These are phyloP conservation scores for Papilio aristodemus DNA, from an alignment of 1,140 invertebrate species.

Conservation along the genomic window DNA sequence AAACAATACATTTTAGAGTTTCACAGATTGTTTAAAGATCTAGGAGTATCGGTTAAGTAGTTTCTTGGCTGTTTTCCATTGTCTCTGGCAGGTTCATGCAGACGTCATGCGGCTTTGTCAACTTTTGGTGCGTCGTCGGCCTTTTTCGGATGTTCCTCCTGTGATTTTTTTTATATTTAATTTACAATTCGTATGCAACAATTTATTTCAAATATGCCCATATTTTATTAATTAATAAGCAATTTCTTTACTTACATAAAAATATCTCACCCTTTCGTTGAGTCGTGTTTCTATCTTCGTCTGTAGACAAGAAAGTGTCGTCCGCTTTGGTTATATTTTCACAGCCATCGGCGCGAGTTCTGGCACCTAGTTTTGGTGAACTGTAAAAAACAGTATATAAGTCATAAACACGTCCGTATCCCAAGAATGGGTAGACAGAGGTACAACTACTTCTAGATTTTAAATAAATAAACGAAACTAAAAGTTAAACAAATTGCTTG, in stretches of 20 bases:
- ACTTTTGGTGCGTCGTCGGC: slow-evolving; percentile 63
- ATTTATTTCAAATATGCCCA: too few relatives aligned
- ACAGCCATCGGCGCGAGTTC: slow-evolving; percentile 69
- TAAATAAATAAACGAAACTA: too few relatives aligned
- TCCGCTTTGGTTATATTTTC: slow-evolving; percentile 44
- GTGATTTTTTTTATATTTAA: slow-evolving; percentile 12
- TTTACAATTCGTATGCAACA: too few relatives aligned
- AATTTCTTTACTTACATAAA: slow-evolving; percentile 30
- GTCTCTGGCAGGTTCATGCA: not conserved
- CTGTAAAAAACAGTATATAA: slow-evolving; percentile 40
- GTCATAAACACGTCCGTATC: too few relatives aligned
- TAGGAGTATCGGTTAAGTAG: too few relatives aligned
- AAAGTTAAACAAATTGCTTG: too few relatives aligned
- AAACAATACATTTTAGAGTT: too few relatives aligned
- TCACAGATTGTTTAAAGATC: too few relatives aligned
- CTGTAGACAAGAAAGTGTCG: slow-evolving; percentile 42
- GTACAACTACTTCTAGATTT: too few relatives aligned
- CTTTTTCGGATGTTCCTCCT: slow-evolving; percentile 62
- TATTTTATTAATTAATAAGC: not conserved
- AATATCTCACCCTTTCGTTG: slow-evolving; percentile 56
- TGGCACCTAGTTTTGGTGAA: slow-evolving; percentile 57
- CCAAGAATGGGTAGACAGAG: too few relatives aligned
- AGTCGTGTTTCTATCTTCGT: slow-evolving; percentile 41
- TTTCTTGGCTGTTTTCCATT: not conserved
- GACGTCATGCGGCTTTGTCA: not conserved